Evolutionary conservation across 2,113 vertebrate species (phyloP).

Genomic region (Chaenogobius annularis): DNA sequence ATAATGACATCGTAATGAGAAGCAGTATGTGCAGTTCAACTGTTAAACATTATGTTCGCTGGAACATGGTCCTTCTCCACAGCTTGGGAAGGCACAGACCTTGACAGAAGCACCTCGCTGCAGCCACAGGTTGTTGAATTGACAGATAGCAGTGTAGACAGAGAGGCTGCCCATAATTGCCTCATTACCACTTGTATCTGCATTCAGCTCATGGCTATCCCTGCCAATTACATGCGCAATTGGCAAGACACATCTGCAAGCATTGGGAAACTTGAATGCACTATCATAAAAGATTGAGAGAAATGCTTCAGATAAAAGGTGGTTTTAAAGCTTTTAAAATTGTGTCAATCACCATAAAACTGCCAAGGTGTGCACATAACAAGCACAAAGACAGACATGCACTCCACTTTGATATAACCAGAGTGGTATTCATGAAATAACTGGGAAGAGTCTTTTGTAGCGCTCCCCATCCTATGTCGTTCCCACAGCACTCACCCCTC

Average conservation of each 20-base stretch:
- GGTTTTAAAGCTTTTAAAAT: constrained; percentile 31
- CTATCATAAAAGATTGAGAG: constrained; percentile 18
- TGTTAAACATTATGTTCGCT: constrained; percentile 29
- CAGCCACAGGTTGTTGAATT: constrained; percentile 71
- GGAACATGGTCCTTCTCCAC: constrained; percentile 19
- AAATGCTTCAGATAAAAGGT: constrained; percentile 34
- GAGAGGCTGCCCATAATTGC: constrained; percentile 57
- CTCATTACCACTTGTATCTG: constrained; percentile 62
- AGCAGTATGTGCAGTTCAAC: constrained; percentile 29
- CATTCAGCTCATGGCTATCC: constrained; percentile 60
- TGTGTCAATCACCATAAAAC: constrained; percentile 37
- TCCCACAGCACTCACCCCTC: constrained; percentile 49
- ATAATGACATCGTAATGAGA: constrained; percentile 33
- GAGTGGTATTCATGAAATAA: constrained; percentile 57
- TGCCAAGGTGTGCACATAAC: constrained; percentile 50
- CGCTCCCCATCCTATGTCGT: constrained; percentile 4
- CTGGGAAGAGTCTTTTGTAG: constrained; percentile 39
- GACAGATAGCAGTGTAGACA: constrained; percentile 58
- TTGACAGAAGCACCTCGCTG: constrained; percentile 36
- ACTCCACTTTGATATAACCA: constrained; percentile 55
- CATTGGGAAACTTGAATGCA: constrained; percentile 35
- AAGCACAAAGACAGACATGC: constrained; percentile 40
- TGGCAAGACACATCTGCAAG: constrained; percentile 34
- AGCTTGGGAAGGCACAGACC: constrained; percentile 26
- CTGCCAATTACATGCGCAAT: constrained; percentile 57